phyloP scores from a whole-genome alignment of 2,888 invertebrate genomes.

The Onthophagus sagittarius region DNA sequence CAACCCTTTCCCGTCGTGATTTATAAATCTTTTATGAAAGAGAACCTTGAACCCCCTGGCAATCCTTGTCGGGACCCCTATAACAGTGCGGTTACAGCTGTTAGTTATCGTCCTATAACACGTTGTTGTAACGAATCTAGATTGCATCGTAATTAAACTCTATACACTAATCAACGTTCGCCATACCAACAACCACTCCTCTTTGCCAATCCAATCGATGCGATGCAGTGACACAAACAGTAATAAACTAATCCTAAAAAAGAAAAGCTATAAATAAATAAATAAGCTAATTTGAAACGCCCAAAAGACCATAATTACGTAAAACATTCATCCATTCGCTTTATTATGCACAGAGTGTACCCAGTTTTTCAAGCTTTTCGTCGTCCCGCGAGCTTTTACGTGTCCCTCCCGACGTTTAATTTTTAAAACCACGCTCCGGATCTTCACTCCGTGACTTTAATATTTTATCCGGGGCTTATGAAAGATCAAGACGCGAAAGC shows the following conservation, averaged over 20 bases:
- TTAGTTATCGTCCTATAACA: background rate
- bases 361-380: background rate
- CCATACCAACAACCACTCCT: background rate
- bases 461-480: background rate
- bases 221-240: background rate
- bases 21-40: background rate
- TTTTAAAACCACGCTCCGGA: background rate
- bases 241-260: too few relatives aligned
- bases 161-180: background rate
- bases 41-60: too few relatives aligned
- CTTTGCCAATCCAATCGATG: background rate
- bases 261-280: background rate
- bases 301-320: background rate
- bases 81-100: background rate
- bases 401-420: background rate
- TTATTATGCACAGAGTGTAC: background rate
- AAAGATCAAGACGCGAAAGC: background rate
- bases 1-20: background rate
- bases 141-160: background rate
- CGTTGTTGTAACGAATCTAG: background rate
- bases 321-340: background rate
- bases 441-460: background rate
- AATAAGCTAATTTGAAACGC: background rate
- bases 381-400: background rate
- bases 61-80: background rate